Evolutionary conservation across 2,797 vertebrate species (phyloP).

Genomic region (Malurus leucopterus): DNA sequence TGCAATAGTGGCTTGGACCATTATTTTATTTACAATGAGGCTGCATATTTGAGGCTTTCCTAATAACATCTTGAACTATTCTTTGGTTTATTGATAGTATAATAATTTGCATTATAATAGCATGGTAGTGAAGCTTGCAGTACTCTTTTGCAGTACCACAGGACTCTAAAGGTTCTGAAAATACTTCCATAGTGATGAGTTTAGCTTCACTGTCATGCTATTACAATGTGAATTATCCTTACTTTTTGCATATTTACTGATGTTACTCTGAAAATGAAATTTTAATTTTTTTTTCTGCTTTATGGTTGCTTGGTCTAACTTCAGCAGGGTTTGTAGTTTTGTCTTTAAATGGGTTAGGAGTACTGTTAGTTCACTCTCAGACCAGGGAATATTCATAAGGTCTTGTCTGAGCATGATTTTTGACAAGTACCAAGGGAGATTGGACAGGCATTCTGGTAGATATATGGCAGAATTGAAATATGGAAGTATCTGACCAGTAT

Average conservation of each 20-base stretch:
- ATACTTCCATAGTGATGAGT: not conserved
- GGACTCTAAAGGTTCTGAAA: too few species aligned
- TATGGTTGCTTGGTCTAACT: not conserved
- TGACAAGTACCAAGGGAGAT: not conserved
- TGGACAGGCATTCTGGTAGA: not conserved
- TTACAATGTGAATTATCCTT: not conserved
- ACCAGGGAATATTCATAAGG: not conserved
- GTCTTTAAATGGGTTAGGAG: not conserved
- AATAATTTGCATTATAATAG: too few species aligned
- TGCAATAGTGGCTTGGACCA: not conserved
- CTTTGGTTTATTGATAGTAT: not conserved
- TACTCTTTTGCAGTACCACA: too few species aligned
- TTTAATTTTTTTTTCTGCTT: not conserved
- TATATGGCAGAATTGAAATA: not conserved
- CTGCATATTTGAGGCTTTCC: not conserved
- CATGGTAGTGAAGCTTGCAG: too few species aligned
- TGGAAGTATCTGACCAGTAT: not conserved
- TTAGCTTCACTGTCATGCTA: not conserved
- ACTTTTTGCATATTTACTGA: not conserved
- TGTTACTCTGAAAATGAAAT: not conserved
- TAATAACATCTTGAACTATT: not conserved
- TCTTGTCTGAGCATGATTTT: not conserved
- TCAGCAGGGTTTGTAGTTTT: not conserved
- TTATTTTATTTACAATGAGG: not conserved
- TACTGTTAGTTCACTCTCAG: not conserved